These are phyloP conservation scores for Epinephelus cyanopodus DNA, from an alignment of 2,113 vertebrate genomes.

Conservation along the genomic window DNA sequence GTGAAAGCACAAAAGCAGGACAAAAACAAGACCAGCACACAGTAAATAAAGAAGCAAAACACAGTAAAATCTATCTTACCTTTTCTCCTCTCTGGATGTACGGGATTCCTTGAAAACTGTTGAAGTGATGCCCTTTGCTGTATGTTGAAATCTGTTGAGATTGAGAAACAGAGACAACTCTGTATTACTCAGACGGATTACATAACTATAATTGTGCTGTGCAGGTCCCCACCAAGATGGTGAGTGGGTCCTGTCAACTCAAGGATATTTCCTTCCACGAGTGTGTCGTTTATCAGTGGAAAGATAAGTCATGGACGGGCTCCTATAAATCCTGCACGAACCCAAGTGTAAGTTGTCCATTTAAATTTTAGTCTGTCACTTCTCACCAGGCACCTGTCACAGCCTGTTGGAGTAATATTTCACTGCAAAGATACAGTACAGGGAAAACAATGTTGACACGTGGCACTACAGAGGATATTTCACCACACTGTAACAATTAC, in stretches of 20 bases:
- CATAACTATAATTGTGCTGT: slow-evolving; percentile 4
- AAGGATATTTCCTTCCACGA: not conserved
- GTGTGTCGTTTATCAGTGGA: slow-evolving; percentile 45
- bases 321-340: slow-evolving; percentile 48
- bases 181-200: slow-evolving; percentile 44
- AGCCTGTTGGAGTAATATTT: slow-evolving; percentile 26
- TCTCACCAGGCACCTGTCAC: slow-evolving; percentile 33
- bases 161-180: slow-evolving; percentile 48
- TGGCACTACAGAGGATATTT: slow-evolving; percentile 28
- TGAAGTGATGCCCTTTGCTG: slow-evolving; percentile 10
- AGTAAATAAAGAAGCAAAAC: not conserved
- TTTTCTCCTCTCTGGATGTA: slow-evolving; percentile 53
- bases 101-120: slow-evolving; percentile 17
- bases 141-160: slow-evolving; percentile 54
- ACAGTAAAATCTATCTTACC: slow-evolving; percentile 38
- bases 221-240: slow-evolving; percentile 24
- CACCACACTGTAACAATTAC: slow-evolving; percentile 22
- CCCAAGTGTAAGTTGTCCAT: slow-evolving; percentile 28
- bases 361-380: slow-evolving; percentile 44
- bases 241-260: slow-evolving; percentile 23
- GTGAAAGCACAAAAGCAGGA: not conserved
- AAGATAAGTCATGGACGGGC: slow-evolving; percentile 27
- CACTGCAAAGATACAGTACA: slow-evolving; percentile 13
- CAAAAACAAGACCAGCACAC: not conserved
- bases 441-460: slow-evolving; percentile 51